Base-by-base conservation (phyloP, 1,140 invertebrate genomes). In the Hesperophylax magnus region DNA sequence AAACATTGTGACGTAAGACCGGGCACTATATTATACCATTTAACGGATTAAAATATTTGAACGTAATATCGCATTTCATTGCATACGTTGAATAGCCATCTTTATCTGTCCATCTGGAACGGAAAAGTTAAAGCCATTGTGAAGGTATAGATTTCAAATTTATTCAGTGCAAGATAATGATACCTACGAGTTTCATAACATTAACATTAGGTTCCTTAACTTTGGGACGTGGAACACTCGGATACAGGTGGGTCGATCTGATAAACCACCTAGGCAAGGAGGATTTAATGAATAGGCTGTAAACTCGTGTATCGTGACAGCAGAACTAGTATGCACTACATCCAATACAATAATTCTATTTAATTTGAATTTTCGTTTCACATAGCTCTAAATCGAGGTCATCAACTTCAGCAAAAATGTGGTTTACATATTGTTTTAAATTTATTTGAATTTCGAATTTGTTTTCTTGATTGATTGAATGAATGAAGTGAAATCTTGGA, bases 131-230 rank as follows among this genome's bases (percentile, higher is more conserved):
- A 72, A 53, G 39, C 1, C 15, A 53, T 72, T 72, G 69, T 72
- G 39, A 22, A 47, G 18, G 69, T 72, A 72, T 72, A 24, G 18
- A 47, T 72, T 72, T 53, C 69, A 53, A 72, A 72, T 72, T 72
- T 53, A 72, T 72, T 72, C 39, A 53, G 47, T 22, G 17, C 47
- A 22, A 47, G 54, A 31, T 34, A 20, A 20, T 17, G 31, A 75
- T 58, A 75, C 72, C 56, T n/a, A 75, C 47, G 20, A 53, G 15
- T 67, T 67, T 31, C 65, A 31, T 67, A 17, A 56, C 47, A 71
- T 52, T 39, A 71, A 18, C n/a, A 67, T 39, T 18, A 31, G 31
- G 34, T 18, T 39, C 11, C 31, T 53, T 47, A 15, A 6, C 7
- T 54, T 22, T 14, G 20, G 22, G 54, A 34, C 65, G 34, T 67